Conservation (phyloP, 2,888 invertebrate genomes). For the Thymelicus lineola region DNA sequence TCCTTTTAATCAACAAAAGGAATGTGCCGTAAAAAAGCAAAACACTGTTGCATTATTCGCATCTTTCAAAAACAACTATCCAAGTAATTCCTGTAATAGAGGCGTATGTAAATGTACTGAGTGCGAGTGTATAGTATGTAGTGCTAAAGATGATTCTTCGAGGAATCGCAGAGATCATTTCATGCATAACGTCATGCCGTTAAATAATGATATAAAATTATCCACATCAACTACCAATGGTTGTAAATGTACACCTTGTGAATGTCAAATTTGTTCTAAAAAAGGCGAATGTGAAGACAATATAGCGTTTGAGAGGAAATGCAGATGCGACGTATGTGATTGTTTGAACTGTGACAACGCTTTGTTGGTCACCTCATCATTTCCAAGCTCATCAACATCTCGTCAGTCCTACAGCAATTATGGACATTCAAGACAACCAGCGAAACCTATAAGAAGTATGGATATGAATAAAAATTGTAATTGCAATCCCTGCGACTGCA, state of each 20-base stretch:
- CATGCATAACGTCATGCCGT: neutral
- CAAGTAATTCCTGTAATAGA: slow-evolving; percentile 33
- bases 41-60: slow-evolving; percentile 56
- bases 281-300: slow-evolving; percentile 26
- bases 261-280: slow-evolving; percentile 47
- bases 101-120: slow-evolving; percentile 49
- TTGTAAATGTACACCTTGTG: slow-evolving; percentile 50
- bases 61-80: slow-evolving; percentile 46
- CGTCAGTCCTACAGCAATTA: neutral
- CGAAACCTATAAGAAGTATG: slow-evolving; percentile 11
- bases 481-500: slow-evolving; percentile 19
- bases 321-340: slow-evolving; percentile 48
- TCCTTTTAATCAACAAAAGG: slow-evolving; percentile 27
- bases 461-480: slow-evolving; percentile 28
- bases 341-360: slow-evolving; percentile 42
- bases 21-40: slow-evolving; percentile 35
- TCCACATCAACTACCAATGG: slow-evolving; percentile 3
- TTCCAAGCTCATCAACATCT: neutral
- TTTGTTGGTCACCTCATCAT: neutral
- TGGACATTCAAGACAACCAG: neutral
- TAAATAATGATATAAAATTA: neutral
- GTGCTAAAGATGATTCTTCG: slow-evolving; percentile 44
- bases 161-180: slow-evolving; percentile 31
- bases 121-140: slow-evolving; percentile 58
- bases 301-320: slow-evolving; percentile 35